A percentile compares a stretch with the other conserved stretches of the same genome.
These are phyloP conservation scores for Phylloscopus whistleri DNA, from an alignment of 2,113 vertebrate species.

Conservation along the genomic window DNA sequence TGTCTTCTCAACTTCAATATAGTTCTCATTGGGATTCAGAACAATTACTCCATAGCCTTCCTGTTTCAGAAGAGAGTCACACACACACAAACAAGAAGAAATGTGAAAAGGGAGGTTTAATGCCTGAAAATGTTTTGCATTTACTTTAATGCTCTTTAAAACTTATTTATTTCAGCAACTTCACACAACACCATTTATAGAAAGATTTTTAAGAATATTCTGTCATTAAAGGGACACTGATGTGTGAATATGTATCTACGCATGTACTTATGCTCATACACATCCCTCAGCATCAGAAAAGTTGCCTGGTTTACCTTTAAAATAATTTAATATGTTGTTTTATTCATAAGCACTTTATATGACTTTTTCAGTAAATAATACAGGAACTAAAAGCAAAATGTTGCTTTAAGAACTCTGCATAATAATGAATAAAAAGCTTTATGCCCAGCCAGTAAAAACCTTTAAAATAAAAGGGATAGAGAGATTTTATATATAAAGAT, in stretches of 20 bases:
- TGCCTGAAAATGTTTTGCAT: constrained; percentile 23
- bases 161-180: constrained; percentile 31
- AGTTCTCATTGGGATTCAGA: constrained; percentile 98
- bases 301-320: constrained; percentile 13
- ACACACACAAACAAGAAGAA: constrained; percentile 34
- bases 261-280: background rate
- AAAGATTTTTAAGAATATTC: background rate
- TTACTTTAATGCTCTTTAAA: constrained; percentile 25
- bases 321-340: constrained; percentile 36
- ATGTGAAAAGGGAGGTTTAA: constrained; percentile 66
- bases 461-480: background rate
- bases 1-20: constrained; percentile 91
- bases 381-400: constrained; percentile 24
- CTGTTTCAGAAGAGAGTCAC: constrained; percentile 71
- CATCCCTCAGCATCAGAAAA: background rate
- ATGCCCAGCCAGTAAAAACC: background rate
- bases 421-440: constrained; percentile 5
- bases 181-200: background rate
- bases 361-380: constrained; percentile 18
- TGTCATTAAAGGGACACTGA: constrained; percentile 8
- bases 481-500: background rate
- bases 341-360: constrained; percentile 8
- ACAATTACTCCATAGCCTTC: constrained; percentile 95
- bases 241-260: background rate
- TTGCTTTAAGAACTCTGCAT: background rate